A percentile compares a stretch with the other conserved stretches of the same genome.
Conservation (phyloP, 2,797 vertebrate genomes). For the Lepilemur ruficaudatus region DNA sequence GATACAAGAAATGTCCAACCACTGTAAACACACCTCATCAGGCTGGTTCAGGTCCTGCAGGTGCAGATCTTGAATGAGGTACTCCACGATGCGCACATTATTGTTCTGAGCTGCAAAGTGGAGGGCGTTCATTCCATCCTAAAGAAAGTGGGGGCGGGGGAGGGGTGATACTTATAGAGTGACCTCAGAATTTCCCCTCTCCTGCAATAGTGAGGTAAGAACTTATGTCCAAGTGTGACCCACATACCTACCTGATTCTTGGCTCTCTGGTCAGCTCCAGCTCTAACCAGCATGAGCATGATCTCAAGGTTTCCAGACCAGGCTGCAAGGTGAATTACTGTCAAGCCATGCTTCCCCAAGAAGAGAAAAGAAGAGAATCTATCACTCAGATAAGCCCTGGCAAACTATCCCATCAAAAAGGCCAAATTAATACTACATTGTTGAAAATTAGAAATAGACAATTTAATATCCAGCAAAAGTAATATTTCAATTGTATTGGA, state of each 20-base stretch:
- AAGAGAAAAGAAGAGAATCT: slow-evolving; percentile 39
- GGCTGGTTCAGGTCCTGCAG: slow-evolving; percentile 91
- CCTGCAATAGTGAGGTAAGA: neutral
- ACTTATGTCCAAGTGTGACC: neutral
- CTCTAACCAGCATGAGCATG: slow-evolving; percentile 90
- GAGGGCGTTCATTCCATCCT: slow-evolving; percentile 93
- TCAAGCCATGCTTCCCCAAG: slow-evolving; percentile 89
- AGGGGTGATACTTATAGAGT: neutral
- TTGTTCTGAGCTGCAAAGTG: slow-evolving; percentile 94
- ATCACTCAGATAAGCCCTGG: neutral
- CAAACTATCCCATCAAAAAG: neutral
- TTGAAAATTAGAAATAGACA: neutral
- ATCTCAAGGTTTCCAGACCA: slow-evolving; percentile 94
- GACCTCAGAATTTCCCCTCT: neutral
- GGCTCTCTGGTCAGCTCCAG: slow-evolving; percentile 91
- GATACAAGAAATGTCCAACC: neutral
- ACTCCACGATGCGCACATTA: slow-evolving; percentile 88
- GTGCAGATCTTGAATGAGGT: slow-evolving; percentile 93
- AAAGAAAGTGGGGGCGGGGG: slow-evolving; percentile 34
- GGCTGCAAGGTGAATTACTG: slow-evolving; percentile 91
- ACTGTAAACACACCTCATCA: slow-evolving; percentile 85
- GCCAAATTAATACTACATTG: neutral
- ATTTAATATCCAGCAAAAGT: neutral
- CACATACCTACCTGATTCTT: slow-evolving; percentile 80
- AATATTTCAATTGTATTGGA: neutral